Evolutionary conservation across 2,888 invertebrate species (phyloP), one percentile per base, ranked within the genome.

Genomic region (Mellilla xanthometata): DNA sequence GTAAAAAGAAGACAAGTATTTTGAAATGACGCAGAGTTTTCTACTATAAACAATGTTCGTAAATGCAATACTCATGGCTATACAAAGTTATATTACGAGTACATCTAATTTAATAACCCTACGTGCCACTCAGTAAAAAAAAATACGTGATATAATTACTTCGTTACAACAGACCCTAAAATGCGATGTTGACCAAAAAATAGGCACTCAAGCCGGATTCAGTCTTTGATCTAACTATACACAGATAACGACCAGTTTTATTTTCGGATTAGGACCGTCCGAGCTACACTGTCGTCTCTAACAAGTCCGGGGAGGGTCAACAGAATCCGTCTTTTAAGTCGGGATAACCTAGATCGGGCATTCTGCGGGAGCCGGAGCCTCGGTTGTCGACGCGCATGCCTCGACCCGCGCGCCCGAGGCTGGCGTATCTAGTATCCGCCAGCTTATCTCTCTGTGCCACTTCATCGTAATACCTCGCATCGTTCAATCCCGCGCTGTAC

Each of bases 241-340:
- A 62, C 61, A 63, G 70, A 68, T 55, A 49, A 65, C 62, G 51
- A 48, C 38, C 33, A 48, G 41, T 63, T 60, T 51, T 58, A 57
- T 50, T 56, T 56, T 64, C 62, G 59, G 58, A 44, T 54, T 56
- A 55, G 60, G 57, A 65, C 62, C 54, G 57, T 62, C 61, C 50
- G 57, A 58, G 66, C 65, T 82, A 85, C 50, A 90, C 84, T 40
- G 85, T 86, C 49, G 90, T 89, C 70, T 90, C 88, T 66, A 87
- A 60, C 46, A 83, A 66, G 68, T 91, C 91, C 56, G 88, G 84
- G 55, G 79, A 81, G 84, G 92, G 94, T 94, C 94, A 94, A 93
- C 93, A 94, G 82, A 93, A 93, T 76, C 92, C 93, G 73, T 94
- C 93, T 77, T 93, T 93, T 55, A 93, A 90, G 65, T 93, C 92